These are phyloP conservation scores for Furcula furcula DNA, from an alignment of 2,888 invertebrate genomes.

Conservation along the genomic window DNA sequence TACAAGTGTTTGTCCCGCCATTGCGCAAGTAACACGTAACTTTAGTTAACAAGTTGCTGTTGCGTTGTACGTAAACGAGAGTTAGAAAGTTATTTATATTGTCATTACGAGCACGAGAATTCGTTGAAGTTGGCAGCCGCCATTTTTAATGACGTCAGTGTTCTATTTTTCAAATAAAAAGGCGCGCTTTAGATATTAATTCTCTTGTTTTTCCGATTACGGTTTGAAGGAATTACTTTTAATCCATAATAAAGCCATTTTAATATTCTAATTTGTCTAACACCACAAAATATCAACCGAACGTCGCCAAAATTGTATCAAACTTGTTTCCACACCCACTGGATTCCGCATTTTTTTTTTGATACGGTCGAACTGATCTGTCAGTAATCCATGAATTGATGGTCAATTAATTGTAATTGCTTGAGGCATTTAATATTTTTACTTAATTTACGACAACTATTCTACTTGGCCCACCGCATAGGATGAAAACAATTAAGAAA, in stretches of 20 bases:
- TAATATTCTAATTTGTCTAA: neutral
- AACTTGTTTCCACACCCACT: constrained; percentile 33
- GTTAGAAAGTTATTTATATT: constrained; percentile 4
- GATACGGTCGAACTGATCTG: constrained; percentile 16
- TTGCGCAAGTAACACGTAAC: constrained; percentile 8
- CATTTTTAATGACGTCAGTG: neutral
- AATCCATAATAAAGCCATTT: constrained; percentile 1
- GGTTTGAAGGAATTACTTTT: neutral
- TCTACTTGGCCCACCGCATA: no score
- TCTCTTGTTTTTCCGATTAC: neutral
- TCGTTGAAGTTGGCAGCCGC: neutral
- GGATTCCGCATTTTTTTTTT: constrained; percentile 24
- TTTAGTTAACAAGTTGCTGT: constrained; percentile 6
- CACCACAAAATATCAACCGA: neutral
- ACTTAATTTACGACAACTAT: no score
- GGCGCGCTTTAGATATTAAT: neutral
- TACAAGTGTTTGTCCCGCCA: constrained; percentile 3
- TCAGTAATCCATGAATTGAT: constrained; percentile 17
- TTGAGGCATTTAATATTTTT: no score
- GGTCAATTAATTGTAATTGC: constrained; percentile 28
- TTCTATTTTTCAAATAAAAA: neutral
- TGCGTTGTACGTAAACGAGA: constrained; percentile 4
- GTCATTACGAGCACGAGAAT: neutral
- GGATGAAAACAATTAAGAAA: no score
- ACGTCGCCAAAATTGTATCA: neutral